These are phyloP conservation scores for Mythimna vitellina DNA, from an alignment of 2,888 invertebrate genomes.

Conservation along the genomic window DNA sequence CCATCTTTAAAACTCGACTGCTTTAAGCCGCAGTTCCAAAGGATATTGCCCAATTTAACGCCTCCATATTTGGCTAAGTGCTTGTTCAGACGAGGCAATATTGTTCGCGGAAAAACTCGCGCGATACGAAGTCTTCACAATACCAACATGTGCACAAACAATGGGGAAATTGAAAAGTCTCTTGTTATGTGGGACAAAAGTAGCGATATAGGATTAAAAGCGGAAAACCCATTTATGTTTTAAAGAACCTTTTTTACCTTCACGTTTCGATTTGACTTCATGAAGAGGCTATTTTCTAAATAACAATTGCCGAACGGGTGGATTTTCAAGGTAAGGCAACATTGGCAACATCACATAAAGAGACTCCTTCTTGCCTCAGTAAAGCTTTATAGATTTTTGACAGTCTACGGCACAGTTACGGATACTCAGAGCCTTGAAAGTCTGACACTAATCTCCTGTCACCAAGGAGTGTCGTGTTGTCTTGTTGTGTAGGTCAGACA, in stretches of 20 bases:
- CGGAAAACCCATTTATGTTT: neutral
- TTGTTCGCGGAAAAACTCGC: neutral
- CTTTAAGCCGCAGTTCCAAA: conserved; percentile 62
- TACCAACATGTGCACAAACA: conserved; percentile 4
- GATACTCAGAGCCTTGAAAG: too few species aligned
- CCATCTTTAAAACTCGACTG: conserved; percentile 53
- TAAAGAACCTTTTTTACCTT: neutral
- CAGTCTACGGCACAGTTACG: too few species aligned
- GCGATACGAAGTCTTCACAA: neutral
- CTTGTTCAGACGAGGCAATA: conserved; percentile 18
- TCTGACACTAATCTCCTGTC: too few species aligned
- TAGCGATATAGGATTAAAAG: conserved; percentile 5
- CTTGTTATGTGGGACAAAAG: neutral
- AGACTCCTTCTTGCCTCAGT: too few species aligned
- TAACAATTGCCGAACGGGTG: too few species aligned
- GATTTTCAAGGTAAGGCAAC: too few species aligned
- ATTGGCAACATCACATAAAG: too few species aligned
- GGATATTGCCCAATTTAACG: conserved; percentile 62
- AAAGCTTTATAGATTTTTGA: too few species aligned
- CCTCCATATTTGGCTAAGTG: conserved; percentile 75
- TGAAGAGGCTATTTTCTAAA: too few species aligned
- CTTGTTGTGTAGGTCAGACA: too few species aligned
- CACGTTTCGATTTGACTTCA: conserved; percentile 1
- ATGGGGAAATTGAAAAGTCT: conserved; percentile 5
- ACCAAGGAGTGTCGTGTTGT: too few species aligned